These are phyloP conservation scores for Spodoptera littoralis DNA, from an alignment of 2,888 invertebrate species.

Conservation along the genomic window DNA sequence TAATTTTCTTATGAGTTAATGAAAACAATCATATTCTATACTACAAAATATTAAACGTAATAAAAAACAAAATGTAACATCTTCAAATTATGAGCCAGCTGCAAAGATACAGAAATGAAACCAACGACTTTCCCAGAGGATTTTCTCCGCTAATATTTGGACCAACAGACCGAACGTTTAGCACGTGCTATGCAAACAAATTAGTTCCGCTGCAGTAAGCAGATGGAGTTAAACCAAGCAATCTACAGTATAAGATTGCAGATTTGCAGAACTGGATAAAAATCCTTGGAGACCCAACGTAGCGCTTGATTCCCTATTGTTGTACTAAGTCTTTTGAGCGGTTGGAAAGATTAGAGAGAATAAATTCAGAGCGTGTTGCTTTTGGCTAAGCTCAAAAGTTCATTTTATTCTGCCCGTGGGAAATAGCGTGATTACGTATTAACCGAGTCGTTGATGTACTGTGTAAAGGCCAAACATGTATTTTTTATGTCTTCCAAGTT, in stretches of 20 bases:
- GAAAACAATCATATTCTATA: no score
- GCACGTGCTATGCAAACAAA: slow-evolving; percentile 12
- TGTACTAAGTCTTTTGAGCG: slow-evolving; percentile 30
- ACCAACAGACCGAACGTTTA: slow-evolving; percentile 15
- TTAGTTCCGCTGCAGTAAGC: slow-evolving; percentile 13
- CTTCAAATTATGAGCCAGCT: no score
- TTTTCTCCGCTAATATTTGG: slow-evolving; percentile 10
- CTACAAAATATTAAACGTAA: no score
- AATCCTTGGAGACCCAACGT: slow-evolving; percentile 29
- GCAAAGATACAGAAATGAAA: background rate
- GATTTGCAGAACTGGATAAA: slow-evolving; percentile 27
- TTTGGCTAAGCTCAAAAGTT: slow-evolving; percentile 24
- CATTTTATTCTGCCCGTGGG: slow-evolving; percentile 46
- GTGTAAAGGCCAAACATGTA: slow-evolving; percentile 8
- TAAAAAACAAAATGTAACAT: no score
- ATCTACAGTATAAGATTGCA: slow-evolving; percentile 25
- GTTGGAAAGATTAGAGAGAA: slow-evolving; percentile 34
- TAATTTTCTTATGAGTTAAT: no score
- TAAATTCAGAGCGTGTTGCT: slow-evolving; percentile 40
- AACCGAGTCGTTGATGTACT: slow-evolving; percentile 21
- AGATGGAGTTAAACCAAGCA: slow-evolving; percentile 6
- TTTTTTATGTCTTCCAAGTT: slow-evolving; percentile 1
- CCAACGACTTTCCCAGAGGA: background rate
- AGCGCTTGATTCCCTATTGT: slow-evolving; percentile 29
- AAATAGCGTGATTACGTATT: slow-evolving; percentile 39